Conservation (phyloP, 2,113 vertebrate genomes). For the Dasypus novemcinctus region DNA sequence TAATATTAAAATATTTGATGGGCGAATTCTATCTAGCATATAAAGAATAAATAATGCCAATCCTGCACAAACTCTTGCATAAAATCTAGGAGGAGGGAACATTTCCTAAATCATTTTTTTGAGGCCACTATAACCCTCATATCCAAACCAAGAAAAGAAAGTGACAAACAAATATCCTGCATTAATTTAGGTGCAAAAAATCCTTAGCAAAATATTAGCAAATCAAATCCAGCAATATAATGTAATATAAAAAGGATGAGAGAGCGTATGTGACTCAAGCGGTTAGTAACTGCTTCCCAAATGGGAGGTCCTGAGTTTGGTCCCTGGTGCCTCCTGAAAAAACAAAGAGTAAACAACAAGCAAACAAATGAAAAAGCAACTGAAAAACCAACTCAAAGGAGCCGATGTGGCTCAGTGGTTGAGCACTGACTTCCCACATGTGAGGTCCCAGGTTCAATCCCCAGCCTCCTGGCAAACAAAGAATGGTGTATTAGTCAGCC, state of each 20-base stretch:
- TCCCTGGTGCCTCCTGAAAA: too few relatives aligned
- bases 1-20: conserved; percentile 31
- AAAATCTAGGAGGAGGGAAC: not conserved
- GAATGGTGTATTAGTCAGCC: too few relatives aligned
- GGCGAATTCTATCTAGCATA: not conserved
- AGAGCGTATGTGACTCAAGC: too few relatives aligned
- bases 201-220: not conserved
- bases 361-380: too few relatives aligned
- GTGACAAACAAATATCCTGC: not conserved
- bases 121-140: not conserved
- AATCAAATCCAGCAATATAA: not conserved
- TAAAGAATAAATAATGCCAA: not conserved
- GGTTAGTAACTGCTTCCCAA: too few relatives aligned
- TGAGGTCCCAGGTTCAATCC: too few relatives aligned
- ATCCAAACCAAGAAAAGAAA: conserved; percentile 1
- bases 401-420: too few relatives aligned
- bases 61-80: not conserved
- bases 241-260: not conserved
- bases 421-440: too few relatives aligned
- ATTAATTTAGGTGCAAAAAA: not conserved
- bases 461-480: too few relatives aligned
- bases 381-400: too few relatives aligned
- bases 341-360: too few relatives aligned
- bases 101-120: conserved; percentile 3
- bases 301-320: too few relatives aligned